These are phyloP conservation scores for Ficedula albicollis DNA, from an alignment of 2,797 vertebrate genomes.

Conservation along the genomic window DNA sequence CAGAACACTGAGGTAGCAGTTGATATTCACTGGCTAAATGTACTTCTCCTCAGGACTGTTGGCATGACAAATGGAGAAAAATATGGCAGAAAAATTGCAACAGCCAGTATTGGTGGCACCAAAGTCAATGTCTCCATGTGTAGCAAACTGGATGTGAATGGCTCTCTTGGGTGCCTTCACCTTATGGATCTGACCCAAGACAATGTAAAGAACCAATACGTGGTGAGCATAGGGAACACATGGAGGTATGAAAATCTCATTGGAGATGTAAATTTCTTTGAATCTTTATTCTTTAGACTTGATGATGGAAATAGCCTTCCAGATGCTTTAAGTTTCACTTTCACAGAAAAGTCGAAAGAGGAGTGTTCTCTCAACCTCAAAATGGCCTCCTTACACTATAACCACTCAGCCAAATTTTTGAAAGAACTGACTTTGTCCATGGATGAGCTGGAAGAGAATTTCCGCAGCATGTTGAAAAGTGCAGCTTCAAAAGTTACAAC, in stretches of 20 bases:
- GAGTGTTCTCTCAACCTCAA: constrained; percentile 89
- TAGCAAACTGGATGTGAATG: constrained; percentile 85
- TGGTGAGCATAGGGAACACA: constrained; percentile 92
- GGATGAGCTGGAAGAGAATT: constrained; percentile 95
- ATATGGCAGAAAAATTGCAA: constrained; percentile 93
- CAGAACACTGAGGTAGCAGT: constrained; percentile 94
- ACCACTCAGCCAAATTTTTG: constrained; percentile 94
- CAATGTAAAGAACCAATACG: constrained; percentile 87
- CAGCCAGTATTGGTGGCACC: constrained; percentile 92
- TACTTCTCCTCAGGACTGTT: constrained; percentile 91
- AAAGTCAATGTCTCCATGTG: constrained; percentile 95
- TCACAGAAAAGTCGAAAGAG: constrained; percentile 87
- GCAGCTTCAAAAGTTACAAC: constrained; percentile 94
- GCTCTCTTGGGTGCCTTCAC: constrained; percentile 92
- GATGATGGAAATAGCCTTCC: constrained; percentile 72
- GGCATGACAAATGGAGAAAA: constrained; percentile 86
- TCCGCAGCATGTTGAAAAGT: constrained; percentile 91
- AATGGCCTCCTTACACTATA: constrained; percentile 98
- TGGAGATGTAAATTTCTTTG: constrained; percentile 70
- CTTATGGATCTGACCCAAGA: constrained; percentile 93
- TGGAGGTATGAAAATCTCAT: constrained; percentile 75
- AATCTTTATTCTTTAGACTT: constrained; percentile 67
- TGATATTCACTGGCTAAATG: constrained; percentile 94
- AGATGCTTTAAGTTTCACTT: constrained; percentile 89
- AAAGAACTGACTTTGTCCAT: constrained; percentile 93